A percentile compares a stretch with the other conserved stretches of the same genome.
These are phyloP conservation scores for Trypoxylon attenuatum DNA, from an alignment of 2,888 invertebrate species.

Conservation along the genomic window DNA sequence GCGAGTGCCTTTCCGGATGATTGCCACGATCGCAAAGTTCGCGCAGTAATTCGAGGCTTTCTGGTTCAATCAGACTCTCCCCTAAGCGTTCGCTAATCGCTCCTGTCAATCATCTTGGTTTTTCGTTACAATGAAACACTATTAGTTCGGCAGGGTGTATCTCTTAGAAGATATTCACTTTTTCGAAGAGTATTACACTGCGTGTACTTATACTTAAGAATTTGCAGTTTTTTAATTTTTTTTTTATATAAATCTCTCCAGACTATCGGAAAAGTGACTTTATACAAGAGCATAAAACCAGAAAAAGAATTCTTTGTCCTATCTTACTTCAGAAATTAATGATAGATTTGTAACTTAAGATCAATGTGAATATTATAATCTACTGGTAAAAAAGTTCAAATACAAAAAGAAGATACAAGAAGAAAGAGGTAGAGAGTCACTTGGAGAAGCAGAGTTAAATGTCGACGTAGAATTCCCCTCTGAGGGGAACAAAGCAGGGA, in stretches of 20 bases:
- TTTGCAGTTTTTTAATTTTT: too few relatives aligned
- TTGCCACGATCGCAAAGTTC: neutral
- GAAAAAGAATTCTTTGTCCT: too few relatives aligned
- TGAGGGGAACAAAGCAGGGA: too few relatives aligned
- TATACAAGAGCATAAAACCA: too few relatives aligned
- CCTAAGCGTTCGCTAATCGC: slow-evolving; percentile 61
- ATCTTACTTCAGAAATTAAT: too few relatives aligned
- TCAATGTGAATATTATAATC: too few relatives aligned
- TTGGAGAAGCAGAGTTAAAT: neutral
- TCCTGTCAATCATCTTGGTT: slow-evolving; percentile 62
- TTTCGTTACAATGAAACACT: slow-evolving; percentile 57
- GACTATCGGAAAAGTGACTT: too few relatives aligned
- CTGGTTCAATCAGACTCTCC: slow-evolving; percentile 46
- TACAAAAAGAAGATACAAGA: neutral
- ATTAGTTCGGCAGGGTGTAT: slow-evolving; percentile 51
- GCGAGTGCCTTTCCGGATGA: neutral
- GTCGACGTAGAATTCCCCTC: too few relatives aligned
- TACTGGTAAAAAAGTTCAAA: neutral
- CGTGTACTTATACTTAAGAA: too few relatives aligned
- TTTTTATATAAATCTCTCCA: too few relatives aligned
- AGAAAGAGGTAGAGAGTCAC: neutral
- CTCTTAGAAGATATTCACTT: slow-evolving; percentile 40
- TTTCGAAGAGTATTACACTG: slow-evolving; percentile 37
- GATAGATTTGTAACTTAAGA: neutral
- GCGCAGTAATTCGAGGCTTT: neutral